phyloP scores from a whole-genome alignment of 2,113 vertebrate species.

The Indicator indicator region DNA sequence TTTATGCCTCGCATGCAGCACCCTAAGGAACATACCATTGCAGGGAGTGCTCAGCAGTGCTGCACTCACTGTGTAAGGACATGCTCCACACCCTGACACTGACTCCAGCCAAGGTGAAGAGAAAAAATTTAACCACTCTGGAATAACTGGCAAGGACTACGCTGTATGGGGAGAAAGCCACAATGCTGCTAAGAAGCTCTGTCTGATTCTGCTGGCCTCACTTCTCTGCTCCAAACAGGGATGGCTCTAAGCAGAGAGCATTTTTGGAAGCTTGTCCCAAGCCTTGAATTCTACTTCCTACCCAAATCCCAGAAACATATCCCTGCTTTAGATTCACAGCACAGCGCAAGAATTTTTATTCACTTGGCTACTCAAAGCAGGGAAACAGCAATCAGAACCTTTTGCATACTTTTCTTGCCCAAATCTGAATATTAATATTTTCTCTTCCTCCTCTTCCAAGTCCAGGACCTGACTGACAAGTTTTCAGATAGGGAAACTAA shows the following conservation, averaged over 20 bases:
- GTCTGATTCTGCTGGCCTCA: not conserved
- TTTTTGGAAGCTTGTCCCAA: not conserved
- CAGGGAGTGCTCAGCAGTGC: not conserved
- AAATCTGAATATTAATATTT: not conserved
- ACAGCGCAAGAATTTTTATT: not conserved
- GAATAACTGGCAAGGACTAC: not conserved
- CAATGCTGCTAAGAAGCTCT: not conserved
- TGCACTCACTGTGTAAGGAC: rapidly evolving
- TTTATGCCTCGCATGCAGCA: not conserved
- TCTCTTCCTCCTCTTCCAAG: not conserved
- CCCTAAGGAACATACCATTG: not conserved
- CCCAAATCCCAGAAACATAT: not conserved
- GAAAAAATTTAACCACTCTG: not conserved
- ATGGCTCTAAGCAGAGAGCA: not conserved
- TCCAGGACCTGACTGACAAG: not conserved
- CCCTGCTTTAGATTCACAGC: not conserved
- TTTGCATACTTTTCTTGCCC: not conserved
- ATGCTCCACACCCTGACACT: not conserved
- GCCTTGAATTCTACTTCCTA: not conserved
- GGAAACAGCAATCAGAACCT: not conserved
- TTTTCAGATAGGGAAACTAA: not conserved
- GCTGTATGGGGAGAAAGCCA: not conserved
- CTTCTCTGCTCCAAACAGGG: not conserved
- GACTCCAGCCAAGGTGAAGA: not conserved
- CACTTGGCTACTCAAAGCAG: not conserved